These are phyloP conservation scores for Sebastes vulpes DNA, from an alignment of 2,797 vertebrate species.

Conservation along the genomic window DNA sequence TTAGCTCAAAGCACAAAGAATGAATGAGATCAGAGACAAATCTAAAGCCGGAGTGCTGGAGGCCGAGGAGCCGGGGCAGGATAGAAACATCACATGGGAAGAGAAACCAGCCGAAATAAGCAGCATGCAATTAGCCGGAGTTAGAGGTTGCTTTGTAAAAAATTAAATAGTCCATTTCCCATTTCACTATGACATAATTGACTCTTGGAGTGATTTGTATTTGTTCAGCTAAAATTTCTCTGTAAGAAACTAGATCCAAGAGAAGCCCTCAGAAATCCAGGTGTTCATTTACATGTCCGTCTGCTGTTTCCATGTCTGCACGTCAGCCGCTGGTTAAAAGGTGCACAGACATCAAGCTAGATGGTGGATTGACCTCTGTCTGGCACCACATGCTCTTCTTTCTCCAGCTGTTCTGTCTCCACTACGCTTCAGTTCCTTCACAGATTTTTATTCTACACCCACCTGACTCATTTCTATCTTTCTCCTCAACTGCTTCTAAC, in stretches of 20 bases:
- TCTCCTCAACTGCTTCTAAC: constrained; percentile 62
- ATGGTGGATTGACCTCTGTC: constrained; percentile 60
- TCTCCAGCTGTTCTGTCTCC: constrained; percentile 56
- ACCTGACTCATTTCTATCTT: constrained; percentile 70
- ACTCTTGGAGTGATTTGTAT: constrained; percentile 83
- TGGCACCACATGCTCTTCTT: constrained; percentile 37
- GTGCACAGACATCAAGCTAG: constrained; percentile 18
- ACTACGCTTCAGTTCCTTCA: constrained; percentile 53
- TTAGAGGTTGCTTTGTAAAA: constrained; percentile 79
- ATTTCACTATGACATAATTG: constrained; percentile 77
- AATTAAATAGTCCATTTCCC: constrained; percentile 83
- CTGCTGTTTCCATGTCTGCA: constrained; percentile 45
- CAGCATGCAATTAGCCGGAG: constrained; percentile 78
- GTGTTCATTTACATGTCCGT: constrained; percentile 82
- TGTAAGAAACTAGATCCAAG: constrained; percentile 52
- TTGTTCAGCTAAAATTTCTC: constrained; percentile 68
- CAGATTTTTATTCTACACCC: constrained; percentile 42
- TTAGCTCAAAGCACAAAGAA: constrained; percentile 52
- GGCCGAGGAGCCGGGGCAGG: constrained; percentile 39
- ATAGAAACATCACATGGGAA: constrained; percentile 69
- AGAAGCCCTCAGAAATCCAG: constrained; percentile 75
- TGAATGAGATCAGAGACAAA: constrained; percentile 60
- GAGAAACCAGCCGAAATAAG: constrained; percentile 74
- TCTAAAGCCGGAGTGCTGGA: constrained; percentile 52
- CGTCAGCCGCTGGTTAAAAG: constrained; percentile 52